Evolutionary conservation across 2,113 vertebrate genomes (phyloP), one percentile per base, ranked within the genome.

Genomic region (Butorides virescens): DNA sequence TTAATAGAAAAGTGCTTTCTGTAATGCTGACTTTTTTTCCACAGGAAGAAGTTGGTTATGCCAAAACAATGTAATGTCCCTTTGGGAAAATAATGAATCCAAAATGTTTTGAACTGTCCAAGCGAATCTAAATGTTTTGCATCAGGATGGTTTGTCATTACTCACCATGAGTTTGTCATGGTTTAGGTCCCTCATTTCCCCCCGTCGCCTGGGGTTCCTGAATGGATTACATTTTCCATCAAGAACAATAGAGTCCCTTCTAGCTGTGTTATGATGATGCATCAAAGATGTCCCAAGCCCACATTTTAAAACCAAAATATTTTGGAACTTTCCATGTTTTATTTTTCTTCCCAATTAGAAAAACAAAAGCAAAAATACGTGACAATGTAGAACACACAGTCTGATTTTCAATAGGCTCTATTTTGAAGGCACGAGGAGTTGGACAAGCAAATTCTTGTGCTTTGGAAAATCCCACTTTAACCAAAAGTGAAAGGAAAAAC

Each of bases 401-500:
- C 61, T 84, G 29, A 94, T 78, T 86, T 91, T 87, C 47, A 88
- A 65, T 7, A 89, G 56, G 20, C 14, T 84, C 39, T 58, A 34
- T 67, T 91, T 72, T 39, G 29, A 82, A 82, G 29, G n/a, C 85
- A 95, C 10, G 5, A 77, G 12, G 37, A 84, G 34, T 10, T 78
- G n/a, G 16, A 56, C 26, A 83, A 71, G 27, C 34, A 84, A 87
- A 75, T 78, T 59, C n/a, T n/a, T 62, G 29, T 50, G 22, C 79
- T 89, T 92, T 78, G 61, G 76, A 94, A 92, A 91, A 95, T 68
- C 68, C 8, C 42, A 59, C 49, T 95, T 84, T 47, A 95, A 86
- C 22, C 47, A 82, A 88, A 94, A 95, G 44, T 36, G 65, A 95
- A 96, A 87, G 76, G 36, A 95, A 91, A 92, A 89, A 81, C 30